These are phyloP conservation scores for Papilio protenor DNA, from an alignment of 2,888 invertebrate species.

Conservation along the genomic window DNA sequence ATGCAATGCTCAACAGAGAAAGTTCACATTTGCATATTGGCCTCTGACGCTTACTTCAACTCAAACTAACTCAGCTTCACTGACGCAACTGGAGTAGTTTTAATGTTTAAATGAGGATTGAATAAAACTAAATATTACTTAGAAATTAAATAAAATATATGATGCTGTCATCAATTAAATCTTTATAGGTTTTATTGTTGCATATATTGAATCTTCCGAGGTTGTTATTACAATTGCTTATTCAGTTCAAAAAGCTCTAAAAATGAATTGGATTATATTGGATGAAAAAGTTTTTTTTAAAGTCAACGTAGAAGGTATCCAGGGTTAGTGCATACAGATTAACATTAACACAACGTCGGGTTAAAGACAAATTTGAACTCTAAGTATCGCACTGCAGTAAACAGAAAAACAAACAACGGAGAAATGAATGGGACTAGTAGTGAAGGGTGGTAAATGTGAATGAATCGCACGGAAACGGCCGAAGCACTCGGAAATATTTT, in stretches of 20 bases:
- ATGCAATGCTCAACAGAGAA: constrained; percentile 65
- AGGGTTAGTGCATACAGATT: not conserved
- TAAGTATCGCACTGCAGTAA: constrained; percentile 61
- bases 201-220: not conserved
- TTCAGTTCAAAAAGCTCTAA: too few relatives aligned
- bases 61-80: constrained; percentile 56
- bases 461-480: constrained; percentile 54
- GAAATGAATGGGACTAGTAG: constrained; percentile 73
- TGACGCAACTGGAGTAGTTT: constrained; percentile 40
- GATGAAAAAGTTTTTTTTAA: too few relatives aligned
- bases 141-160: too few relatives aligned
- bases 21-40: constrained; percentile 79
- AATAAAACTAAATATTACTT: not conserved
- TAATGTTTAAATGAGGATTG: constrained; percentile 15
- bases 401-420: constrained; percentile 75
- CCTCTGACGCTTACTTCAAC: constrained; percentile 58
- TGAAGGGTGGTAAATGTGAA: constrained; percentile 70
- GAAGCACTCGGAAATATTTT: constrained; percentile 62
- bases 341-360: constrained; percentile 2
- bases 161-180: not conserved
- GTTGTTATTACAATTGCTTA: too few relatives aligned
- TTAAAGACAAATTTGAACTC: constrained; percentile 53
- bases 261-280: too few relatives aligned
- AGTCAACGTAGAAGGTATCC: too few relatives aligned
- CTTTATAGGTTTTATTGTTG: not conserved